These are phyloP conservation scores for Aleiodes sp. DNA, from an alignment of 1,140 invertebrate species.

Conservation along the genomic window DNA sequence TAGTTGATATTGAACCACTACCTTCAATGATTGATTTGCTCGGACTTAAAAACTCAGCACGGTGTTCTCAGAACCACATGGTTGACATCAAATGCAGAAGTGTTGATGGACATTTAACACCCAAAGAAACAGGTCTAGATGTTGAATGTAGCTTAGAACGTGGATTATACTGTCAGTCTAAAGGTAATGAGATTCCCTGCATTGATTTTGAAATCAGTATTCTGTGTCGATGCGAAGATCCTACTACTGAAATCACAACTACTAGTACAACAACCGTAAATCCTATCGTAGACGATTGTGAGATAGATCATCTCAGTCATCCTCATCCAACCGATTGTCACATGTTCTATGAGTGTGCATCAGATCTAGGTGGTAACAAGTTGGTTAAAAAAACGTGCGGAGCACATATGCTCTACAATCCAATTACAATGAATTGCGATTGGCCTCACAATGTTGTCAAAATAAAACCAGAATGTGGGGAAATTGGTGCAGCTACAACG, in stretches of 20 bases:
- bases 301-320: conserved; percentile 58
- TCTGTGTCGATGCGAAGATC: conserved; percentile 70
- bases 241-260: conserved; percentile 13
- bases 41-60: conserved; percentile 56
- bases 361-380: conserved; percentile 51
- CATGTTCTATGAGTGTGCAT: conserved; percentile 70
- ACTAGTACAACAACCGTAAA: conserved; percentile 10
- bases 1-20: conserved; percentile 71
- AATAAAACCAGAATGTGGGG: conserved; percentile 71
- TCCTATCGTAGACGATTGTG: conserved; percentile 43
- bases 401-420: conserved; percentile 70
- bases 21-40: conserved; percentile 66
- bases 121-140: conserved; percentile 76
- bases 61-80: conserved; percentile 72
- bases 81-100: conserved; percentile 79
- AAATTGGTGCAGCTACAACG: neutral
- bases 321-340: conserved; percentile 69
- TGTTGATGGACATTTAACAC: conserved; percentile 68
- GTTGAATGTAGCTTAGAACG: conserved; percentile 78
- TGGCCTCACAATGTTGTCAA: conserved; percentile 70
- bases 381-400: conserved; percentile 71
- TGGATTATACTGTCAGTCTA: conserved; percentile 73
- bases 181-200: conserved; percentile 61
- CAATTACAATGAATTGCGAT: conserved; percentile 69
- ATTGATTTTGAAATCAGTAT: conserved; percentile 80